Percentiles rank a stretch among this genome's conserved stretches.
Evolutionary conservation across 2,888 invertebrate genomes (phyloP).

Genomic region (Lasioglossum calceatum): DNA sequence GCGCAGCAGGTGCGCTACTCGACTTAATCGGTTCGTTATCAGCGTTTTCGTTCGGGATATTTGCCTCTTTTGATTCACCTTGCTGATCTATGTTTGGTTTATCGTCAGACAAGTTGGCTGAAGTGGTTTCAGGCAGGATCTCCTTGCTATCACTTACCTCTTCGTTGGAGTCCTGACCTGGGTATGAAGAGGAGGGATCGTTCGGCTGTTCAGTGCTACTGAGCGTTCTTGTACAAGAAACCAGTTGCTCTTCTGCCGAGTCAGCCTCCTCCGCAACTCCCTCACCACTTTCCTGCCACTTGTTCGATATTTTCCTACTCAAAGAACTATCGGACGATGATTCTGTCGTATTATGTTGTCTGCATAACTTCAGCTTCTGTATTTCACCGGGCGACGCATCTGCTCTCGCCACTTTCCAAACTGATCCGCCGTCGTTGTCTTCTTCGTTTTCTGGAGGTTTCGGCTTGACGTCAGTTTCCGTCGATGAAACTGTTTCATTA

Average conservation of each 20-base stretch:
- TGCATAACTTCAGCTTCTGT: conserved; percentile 88
- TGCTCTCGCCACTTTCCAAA: conserved; percentile 85
- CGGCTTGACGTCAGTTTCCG: conserved; percentile 63
- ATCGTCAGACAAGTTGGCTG: conserved; percentile 84
- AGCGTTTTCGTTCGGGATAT: conserved; percentile 70
- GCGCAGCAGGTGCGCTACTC: conserved; percentile 51
- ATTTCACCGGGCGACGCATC: conserved; percentile 86
- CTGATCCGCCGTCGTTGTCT: conserved; percentile 80
- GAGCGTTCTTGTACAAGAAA: conserved; percentile 74
- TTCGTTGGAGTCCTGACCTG: conserved; percentile 82
- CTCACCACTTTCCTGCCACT: conserved; percentile 80
- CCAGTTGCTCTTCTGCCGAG: conserved; percentile 81
- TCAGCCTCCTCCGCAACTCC: conserved; percentile 82
- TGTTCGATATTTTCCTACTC: conserved; percentile 80
- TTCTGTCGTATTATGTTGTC: conserved; percentile 85
- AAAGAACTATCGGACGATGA: conserved; percentile 79
- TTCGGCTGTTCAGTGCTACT: conserved; percentile 74
- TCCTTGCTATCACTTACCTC: conserved; percentile 85
- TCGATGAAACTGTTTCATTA: conserved; percentile 63
- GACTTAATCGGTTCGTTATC: conserved; percentile 67
- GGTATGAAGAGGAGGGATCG: conserved; percentile 80
- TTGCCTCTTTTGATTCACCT: conserved; percentile 75
- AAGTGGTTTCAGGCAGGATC: conserved; percentile 83
- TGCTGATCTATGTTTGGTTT: conserved; percentile 84
- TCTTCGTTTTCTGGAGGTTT: conserved; percentile 70